Conservation (phyloP, 2,797 vertebrate species). For the Spheniscus humboldti region DNA sequence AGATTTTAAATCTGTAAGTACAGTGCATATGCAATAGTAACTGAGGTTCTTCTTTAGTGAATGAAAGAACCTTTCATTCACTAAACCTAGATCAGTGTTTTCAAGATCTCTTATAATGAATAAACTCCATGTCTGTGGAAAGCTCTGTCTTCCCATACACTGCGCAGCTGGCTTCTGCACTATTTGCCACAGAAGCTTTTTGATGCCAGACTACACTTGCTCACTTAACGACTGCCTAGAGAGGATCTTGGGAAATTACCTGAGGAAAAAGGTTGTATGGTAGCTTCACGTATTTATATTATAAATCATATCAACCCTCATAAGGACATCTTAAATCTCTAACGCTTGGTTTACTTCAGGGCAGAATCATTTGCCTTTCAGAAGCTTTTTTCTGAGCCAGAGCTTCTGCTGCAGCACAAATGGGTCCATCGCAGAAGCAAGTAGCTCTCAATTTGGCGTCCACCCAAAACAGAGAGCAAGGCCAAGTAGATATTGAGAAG, state of each 20-base stretch:
- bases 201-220: not conserved
- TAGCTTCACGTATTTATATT: not conserved
- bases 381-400: not conserved
- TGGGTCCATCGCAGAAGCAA: not conserved
- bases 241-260: not conserved
- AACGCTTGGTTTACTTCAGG: not conserved
- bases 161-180: not conserved
- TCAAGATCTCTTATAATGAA: not conserved
- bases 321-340: not conserved
- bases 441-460: not conserved
- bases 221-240: not conserved
- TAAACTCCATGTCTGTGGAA: not conserved
- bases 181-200: not conserved
- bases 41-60: not conserved
- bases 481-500: not conserved
- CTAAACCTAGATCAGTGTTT: not conserved
- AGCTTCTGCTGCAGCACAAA: not conserved
- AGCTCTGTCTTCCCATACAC: not conserved
- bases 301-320: not conserved
- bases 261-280: not conserved
- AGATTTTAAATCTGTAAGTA: not conserved
- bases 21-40: not conserved
- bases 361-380: not conserved
- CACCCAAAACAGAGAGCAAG: not conserved
- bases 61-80: not conserved